A percentile compares a stretch with the other conserved stretches of the same genome.
Evolutionary conservation across 2,797 vertebrate species (phyloP).

Genomic region (Pseudochirops cupreus): DNA sequence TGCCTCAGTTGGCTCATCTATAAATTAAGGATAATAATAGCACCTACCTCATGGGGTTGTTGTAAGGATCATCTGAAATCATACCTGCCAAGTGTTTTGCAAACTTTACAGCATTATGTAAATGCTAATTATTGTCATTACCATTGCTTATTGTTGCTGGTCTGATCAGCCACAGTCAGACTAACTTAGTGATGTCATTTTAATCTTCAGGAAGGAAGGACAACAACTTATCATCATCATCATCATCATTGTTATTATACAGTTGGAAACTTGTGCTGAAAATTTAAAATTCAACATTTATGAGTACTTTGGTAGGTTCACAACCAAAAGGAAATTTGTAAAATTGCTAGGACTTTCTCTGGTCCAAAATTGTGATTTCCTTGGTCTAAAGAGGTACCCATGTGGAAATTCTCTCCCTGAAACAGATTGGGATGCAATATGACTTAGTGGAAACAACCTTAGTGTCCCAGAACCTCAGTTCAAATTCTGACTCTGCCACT

Average conservation of each 20-base stretch:
- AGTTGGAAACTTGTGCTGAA: background rate
- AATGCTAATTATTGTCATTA: background rate
- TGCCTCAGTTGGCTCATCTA: background rate
- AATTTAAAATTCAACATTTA: background rate
- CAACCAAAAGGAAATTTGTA: background rate
- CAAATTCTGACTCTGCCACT: background rate
- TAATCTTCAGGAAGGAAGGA: background rate
- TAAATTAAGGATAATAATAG: background rate
- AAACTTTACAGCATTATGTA: background rate
- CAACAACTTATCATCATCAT: background rate
- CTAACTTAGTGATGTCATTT: background rate
- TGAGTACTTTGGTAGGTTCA: background rate
- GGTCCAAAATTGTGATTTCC: background rate
- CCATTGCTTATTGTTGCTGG: background rate
- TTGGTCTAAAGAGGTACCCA: background rate
- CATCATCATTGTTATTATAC: background rate
- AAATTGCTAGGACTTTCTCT: background rate
- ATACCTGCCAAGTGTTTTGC: background rate
- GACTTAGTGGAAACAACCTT: background rate
- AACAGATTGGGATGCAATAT: background rate
- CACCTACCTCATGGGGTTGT: background rate
- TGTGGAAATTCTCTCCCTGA: background rate
- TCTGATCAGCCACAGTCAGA: background rate
- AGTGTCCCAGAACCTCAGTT: background rate
- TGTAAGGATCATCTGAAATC: background rate